A percentile compares a stretch with the other conserved stretches of the same genome.
phyloP scores from a whole-genome alignment of 2,113 vertebrate genomes.

The Solea senegalensis region DNA sequence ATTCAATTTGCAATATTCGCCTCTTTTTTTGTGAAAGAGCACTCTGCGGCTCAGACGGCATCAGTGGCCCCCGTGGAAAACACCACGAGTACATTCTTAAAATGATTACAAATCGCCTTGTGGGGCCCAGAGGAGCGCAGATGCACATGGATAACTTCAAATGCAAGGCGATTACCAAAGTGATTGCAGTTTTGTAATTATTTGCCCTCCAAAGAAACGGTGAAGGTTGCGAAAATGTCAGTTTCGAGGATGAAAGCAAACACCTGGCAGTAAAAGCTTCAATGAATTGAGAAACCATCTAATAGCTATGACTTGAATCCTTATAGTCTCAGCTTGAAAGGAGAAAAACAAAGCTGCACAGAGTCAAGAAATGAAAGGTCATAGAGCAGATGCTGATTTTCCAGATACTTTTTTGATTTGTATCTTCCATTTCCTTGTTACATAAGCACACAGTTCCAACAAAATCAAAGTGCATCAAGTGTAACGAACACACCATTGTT shows the following conservation, averaged over 20 bases:
- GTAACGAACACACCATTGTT: constrained; percentile 19
- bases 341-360: neutral
- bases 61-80: constrained; percentile 48
- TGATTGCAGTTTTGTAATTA: constrained; percentile 2
- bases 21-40: constrained; percentile 54
- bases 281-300: neutral
- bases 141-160: constrained; percentile 14
- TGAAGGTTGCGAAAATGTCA: constrained; percentile 18
- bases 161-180: neutral
- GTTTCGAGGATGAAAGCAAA: constrained; percentile 11
- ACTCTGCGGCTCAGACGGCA: constrained; percentile 46
- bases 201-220: neutral
- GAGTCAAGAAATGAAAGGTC: neutral
- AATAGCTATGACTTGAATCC: neutral
- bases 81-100: constrained; percentile 72
- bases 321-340: neutral
- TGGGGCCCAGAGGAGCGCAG: constrained; percentile 7
- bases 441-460: constrained; percentile 7
- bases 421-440: neutral
- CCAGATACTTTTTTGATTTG: neutral
- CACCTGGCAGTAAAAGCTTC: neutral
- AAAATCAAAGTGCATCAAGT: constrained; percentile 2
- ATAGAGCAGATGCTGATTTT: constrained; percentile 14
- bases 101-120: constrained; percentile 67
- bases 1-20: constrained; percentile 63